These are phyloP conservation scores for Vulpes lagopus DNA, from an alignment of 2,113 vertebrate genomes.

Conservation along the genomic window DNA sequence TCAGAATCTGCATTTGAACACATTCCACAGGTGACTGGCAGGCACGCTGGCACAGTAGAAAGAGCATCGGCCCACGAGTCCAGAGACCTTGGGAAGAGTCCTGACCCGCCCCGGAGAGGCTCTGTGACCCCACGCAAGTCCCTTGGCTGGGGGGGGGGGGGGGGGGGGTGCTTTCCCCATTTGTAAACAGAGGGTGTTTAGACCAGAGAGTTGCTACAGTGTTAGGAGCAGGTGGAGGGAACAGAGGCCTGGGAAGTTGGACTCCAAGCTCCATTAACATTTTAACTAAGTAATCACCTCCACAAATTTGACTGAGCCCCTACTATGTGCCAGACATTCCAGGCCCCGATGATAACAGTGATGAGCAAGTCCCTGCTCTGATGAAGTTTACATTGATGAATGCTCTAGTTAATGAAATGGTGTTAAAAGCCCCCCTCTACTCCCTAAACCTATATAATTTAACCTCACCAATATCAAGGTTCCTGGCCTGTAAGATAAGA, in stretches of 20 bases:
- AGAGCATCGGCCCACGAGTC: no score
- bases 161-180: not conserved
- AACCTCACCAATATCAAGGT: not conserved
- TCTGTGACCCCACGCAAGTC: not conserved
- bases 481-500: not conserved
- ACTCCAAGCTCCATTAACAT: not conserved
- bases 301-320: not conserved
- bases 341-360: not conserved
- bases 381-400: not conserved
- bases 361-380: not conserved
- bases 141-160: not conserved
- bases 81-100: not conserved
- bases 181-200: not conserved
- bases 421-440: not conserved
- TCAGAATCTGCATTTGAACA: not conserved
- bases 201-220: not conserved
- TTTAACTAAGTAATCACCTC: not conserved
- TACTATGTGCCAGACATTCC: not conserved
- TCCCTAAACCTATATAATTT: not conserved
- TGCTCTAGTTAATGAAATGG: not conserved
- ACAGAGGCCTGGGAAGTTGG: not conserved
- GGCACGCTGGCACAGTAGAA: rapidly evolving
- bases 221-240: not conserved
- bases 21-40: not conserved
- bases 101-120: not conserved